Evolutionary conservation across 35 echinoderm and acorn worm genomes (phyloP), one percentile per base, ranked within the genome.

Genomic region (Apostichopus californicus): DNA sequence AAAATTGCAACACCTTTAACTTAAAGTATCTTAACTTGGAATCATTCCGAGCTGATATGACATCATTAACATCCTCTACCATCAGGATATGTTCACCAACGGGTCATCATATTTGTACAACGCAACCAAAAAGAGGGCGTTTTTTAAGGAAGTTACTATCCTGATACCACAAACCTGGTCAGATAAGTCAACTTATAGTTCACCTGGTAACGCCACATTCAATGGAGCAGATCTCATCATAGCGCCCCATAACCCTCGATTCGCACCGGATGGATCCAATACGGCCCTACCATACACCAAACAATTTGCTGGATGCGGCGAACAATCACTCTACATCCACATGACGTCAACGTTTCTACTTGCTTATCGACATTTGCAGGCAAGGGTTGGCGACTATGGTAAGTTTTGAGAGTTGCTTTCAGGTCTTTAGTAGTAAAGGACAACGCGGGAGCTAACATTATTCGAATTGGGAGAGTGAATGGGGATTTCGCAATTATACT

Each of bases 111-210:
- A 93, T 77, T 91, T 97, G 22, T 97, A 97, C 88, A 58, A 65
- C 17, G 96, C 96, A 13, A 95, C 96, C 11, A 88, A 83, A 81
- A 77, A 88, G 77, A 78, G 93, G 2, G 86, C 94, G 15, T 97
- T 70, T 91, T 97, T 97, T 20, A 86, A 93, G 55, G 75, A 97
- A 13, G 88, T 97, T 52, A 97, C 96, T 6, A 95, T 97, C 21
- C 79, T 97, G 14, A 90, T 97, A 17, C 96, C 96, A 18, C 72
- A 92, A 72, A 90, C 92, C 10, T 97, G 96, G 96, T 93, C 86
- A 12, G 55, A 15, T 58, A 72, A 61, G 59, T 64, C 91, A 4
- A 23, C 0, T 70, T 94, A 94, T 77, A 14, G 28, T 9, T 75
- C 88, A 6, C 86, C 93, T 5, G 88, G 91, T 34, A 91, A 90